Base-by-base conservation (phyloP, 2,888 invertebrate species). In the Agrochola lota region DNA sequence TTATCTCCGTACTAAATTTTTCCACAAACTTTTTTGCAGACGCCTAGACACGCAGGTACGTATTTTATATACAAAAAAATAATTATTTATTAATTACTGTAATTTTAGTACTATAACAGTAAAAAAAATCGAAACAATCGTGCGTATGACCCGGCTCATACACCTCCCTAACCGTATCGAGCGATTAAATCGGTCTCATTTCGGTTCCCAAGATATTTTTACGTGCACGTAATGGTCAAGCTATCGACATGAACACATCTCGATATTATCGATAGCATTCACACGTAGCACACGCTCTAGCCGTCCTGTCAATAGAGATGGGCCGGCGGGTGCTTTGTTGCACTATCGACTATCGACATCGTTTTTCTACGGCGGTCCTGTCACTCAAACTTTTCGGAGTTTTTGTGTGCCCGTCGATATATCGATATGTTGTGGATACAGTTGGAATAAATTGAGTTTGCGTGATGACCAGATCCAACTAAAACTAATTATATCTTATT, bases 211-310 rank as follows among this genome's bases (percentile, higher is more conserved):
- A 89, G 86, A 73, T 86, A 91, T 91, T 92, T 93, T 91, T 91
- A 92, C 91, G 90, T 91, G 92, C 93, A 92, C 92, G 95, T 95
- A 95, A 95, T 95, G 94, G 95, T 91, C 89, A 91, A 95, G 91
- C 92, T 95, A 95, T 95, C 95, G 94, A 95, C 90, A 91, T 91
- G 91, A 86, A 85, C 85, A 93, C 91, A 95, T 96, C 96, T 94
- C 94, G 95, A 95, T 95, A 89, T 88, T 91, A 93, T 95, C 94
- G 96, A 96, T 96, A 96, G 93, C 95, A 96, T 96, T 96, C 96
- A 96, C 96, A 96, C 96, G 93, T 96, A 94, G 96, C 96, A 96
- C 96, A 96, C 96, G 96, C 95, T 95, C 94, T 91, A 91, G 91
- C 92, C 92, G 85, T 80, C 93, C 91, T 95, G 95, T 95, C 95